Conservation (phyloP, 1,140 invertebrate genomes). For the Leptopilina boulardi region DNA sequence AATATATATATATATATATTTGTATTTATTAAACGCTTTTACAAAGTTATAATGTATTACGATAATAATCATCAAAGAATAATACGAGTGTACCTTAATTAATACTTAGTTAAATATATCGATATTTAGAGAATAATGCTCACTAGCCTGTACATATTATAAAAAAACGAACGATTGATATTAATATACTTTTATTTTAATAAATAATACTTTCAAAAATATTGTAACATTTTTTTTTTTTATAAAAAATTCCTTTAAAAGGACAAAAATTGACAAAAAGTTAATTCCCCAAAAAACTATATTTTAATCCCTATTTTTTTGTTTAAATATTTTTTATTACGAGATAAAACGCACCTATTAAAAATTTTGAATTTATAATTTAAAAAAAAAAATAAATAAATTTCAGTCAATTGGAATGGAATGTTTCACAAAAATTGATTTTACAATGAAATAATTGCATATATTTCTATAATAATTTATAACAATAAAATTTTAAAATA, state of each 20-base stretch:
- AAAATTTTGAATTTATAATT: not conserved
- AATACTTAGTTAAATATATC: not conserved
- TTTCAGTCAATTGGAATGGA: not conserved
- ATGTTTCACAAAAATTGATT: not conserved
- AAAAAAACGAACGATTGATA: not conserved
- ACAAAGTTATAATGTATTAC: not conserved
- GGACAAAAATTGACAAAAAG: not conserved
- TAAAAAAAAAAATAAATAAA: not conserved
- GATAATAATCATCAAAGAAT: not conserved
- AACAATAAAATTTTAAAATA: too few species aligned
- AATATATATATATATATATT: not conserved
- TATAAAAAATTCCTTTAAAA: not conserved
- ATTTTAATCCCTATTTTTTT: not conserved
- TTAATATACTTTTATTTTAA: conserved; percentile 20
- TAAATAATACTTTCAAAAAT: conserved; percentile 12
- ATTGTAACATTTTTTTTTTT: not conserved
- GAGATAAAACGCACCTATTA: not conserved
- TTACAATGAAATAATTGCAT: not conserved
- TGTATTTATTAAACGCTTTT: not conserved
- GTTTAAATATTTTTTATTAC: too few species aligned
- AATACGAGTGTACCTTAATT: conserved; percentile 21
- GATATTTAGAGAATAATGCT: conserved; percentile 20
- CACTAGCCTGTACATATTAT: conserved; percentile 2
- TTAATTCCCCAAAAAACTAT: not conserved
- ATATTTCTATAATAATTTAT: too few species aligned